Evolutionary conservation across 2,797 vertebrate genomes (phyloP).

Genomic region (Danio aesculapii): DNA sequence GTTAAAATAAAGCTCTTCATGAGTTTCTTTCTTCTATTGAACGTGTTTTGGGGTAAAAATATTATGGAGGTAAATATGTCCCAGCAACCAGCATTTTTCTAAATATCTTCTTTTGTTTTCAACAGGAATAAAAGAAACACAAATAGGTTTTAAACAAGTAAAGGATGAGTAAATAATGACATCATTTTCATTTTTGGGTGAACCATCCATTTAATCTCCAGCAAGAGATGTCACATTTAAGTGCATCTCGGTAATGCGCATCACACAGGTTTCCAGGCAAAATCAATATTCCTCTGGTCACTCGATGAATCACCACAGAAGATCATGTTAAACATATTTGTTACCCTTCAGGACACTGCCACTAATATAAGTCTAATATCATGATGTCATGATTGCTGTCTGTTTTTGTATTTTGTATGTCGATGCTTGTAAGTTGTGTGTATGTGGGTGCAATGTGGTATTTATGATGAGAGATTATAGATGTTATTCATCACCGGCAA

Average conservation of each 20-base stretch:
- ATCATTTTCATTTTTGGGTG: no score
- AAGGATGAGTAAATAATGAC: no score
- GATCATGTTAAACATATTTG: not conserved
- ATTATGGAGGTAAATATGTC: no score
- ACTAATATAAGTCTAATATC: slow-evolving; percentile 49
- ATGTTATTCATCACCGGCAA: slow-evolving; percentile 53
- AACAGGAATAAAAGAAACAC: no score
- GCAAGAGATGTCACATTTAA: slow-evolving; percentile 28
- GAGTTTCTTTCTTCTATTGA: no score
- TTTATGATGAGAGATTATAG: slow-evolving; percentile 36
- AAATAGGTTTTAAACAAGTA: no score
- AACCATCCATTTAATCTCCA: not conserved
- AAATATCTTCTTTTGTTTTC: no score
- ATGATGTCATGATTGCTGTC: slow-evolving; percentile 42
- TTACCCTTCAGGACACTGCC: slow-evolving; percentile 45
- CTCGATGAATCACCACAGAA: slow-evolving; percentile 3
- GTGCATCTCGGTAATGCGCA: slow-evolving; percentile 20
- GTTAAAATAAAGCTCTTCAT: no score
- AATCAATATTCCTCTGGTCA: not conserved
- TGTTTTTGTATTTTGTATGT: slow-evolving; percentile 51
- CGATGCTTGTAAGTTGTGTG: slow-evolving; percentile 54
- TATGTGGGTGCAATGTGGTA: slow-evolving; percentile 51
- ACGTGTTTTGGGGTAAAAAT: no score
- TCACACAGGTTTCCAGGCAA: slow-evolving; percentile 29
- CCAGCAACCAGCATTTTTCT: no score